These are phyloP conservation scores for Steinernema hermaphroditum DNA, from an alignment of 2,888 invertebrate species.

Conservation along the genomic window DNA sequence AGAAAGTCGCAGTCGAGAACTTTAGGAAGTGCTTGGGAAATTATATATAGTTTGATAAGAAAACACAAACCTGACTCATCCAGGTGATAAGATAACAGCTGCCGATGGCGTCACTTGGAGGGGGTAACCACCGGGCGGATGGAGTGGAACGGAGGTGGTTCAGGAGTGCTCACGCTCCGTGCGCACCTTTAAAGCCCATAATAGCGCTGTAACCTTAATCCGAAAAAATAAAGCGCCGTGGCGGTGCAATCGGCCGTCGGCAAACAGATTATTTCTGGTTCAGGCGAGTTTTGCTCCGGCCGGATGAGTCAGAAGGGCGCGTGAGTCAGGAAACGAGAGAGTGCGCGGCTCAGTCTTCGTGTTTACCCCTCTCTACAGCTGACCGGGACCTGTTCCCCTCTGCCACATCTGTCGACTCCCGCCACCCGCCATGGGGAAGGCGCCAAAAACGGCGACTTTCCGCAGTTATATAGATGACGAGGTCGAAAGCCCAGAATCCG, in stretches of 20 bases:
- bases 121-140: no score
- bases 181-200: constrained; percentile 7
- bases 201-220: constrained; percentile 21
- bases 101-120: no score
- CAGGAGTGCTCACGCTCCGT: not conserved
- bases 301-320: not conserved
- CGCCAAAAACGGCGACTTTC: constrained; percentile 5
- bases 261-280: constrained; percentile 28
- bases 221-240: constrained; percentile 10
- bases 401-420: not conserved
- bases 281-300: not conserved
- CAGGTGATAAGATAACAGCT: no score
- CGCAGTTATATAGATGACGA: not conserved
- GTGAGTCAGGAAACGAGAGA: constrained; percentile 15
- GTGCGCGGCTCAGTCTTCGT: no score
- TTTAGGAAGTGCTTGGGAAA: no score
- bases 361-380: no score
- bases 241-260: not conserved
- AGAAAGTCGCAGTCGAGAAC: no score
- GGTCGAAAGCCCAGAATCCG: not conserved
- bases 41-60: no score
- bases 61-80: no score
- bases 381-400: no score
- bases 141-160: no score
- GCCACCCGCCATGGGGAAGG: not conserved